These are phyloP conservation scores for Caenorhabditis tropicalis DNA, from an alignment of 1,140 invertebrate species.

Conservation along the genomic window DNA sequence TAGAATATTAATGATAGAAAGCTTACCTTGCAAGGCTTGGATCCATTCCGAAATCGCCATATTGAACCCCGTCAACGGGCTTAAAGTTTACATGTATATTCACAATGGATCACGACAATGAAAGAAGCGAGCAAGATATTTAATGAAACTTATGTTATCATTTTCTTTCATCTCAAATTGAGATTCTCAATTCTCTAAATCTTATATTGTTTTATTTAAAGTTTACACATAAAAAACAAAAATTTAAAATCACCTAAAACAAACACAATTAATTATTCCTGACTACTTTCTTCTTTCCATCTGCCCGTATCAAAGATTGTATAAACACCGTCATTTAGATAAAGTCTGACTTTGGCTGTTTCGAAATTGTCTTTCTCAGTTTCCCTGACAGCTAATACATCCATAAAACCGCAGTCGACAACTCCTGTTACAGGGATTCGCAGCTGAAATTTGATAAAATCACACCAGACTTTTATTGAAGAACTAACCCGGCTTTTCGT, in stretches of 20 bases:
- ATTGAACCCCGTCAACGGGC: neutral
- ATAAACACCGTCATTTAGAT: slow-evolving; percentile 40
- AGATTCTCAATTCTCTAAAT: too few species aligned
- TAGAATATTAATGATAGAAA: neutral
- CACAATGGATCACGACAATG: neutral
- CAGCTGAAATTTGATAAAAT: slow-evolving; percentile 59
- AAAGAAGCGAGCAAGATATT: too few species aligned
- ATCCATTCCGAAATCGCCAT: slow-evolving; percentile 30
- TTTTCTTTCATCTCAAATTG: too few species aligned
- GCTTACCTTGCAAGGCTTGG: neutral
- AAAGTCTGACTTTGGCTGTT: slow-evolving; percentile 51
- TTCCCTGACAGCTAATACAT: slow-evolving; percentile 60
- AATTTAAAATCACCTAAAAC: neutral
- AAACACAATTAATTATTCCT: neutral
- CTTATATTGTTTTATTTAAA: too few species aligned
- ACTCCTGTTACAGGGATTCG: slow-evolving; percentile 62
- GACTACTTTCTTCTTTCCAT: neutral
- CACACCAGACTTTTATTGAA: neutral
- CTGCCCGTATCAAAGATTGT: slow-evolving; percentile 23
- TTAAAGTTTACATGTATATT: neutral
- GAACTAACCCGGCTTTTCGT: slow-evolving; percentile 61
- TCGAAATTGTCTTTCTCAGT: slow-evolving; percentile 50
- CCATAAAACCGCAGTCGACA: slow-evolving; percentile 54
- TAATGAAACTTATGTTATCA: too few species aligned
- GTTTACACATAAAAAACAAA: neutral